Conservation (phyloP, 2,797 vertebrate genomes). For the Sebastolobus alascanus region DNA sequence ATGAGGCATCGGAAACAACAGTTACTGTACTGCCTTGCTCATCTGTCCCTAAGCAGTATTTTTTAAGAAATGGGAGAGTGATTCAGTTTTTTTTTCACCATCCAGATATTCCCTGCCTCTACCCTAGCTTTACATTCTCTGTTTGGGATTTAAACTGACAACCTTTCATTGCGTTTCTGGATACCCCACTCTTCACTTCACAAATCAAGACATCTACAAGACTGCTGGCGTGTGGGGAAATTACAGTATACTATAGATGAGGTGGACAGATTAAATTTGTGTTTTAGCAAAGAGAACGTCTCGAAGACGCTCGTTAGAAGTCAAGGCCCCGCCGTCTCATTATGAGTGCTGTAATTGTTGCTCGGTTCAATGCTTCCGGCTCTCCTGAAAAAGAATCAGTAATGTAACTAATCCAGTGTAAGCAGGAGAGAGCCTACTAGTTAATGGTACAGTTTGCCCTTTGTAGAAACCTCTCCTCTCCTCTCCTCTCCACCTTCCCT, state of each 20-base stretch:
- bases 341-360: slow-evolving; percentile 53
- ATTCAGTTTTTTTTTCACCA: background rate
- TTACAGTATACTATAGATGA: background rate
- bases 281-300: slow-evolving; percentile 33
- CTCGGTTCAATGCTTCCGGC: slow-evolving; percentile 55
- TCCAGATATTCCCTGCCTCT: background rate
- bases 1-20: background rate
- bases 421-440: slow-evolving; percentile 63
- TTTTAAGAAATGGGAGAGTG: background rate
- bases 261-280: slow-evolving; percentile 15
- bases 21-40: background rate
- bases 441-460: slow-evolving; percentile 63
- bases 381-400: slow-evolving; percentile 70
- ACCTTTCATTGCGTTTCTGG: background rate
- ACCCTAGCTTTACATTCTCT: background rate
- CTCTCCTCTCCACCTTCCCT: slow-evolving; percentile 15
- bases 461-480: slow-evolving; percentile 30
- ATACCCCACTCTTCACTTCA: background rate
- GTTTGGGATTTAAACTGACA: slow-evolving; percentile 2
- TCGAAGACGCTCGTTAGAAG: slow-evolving; percentile 48
- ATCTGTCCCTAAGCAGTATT: background rate
- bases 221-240: background rate
- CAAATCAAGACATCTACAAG: slow-evolving; percentile 7
- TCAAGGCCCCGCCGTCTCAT: slow-evolving; percentile 40
- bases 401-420: slow-evolving; percentile 76